Conservation (phyloP, 2,888 invertebrate genomes). For the Schrankia costaestrigalis region DNA sequence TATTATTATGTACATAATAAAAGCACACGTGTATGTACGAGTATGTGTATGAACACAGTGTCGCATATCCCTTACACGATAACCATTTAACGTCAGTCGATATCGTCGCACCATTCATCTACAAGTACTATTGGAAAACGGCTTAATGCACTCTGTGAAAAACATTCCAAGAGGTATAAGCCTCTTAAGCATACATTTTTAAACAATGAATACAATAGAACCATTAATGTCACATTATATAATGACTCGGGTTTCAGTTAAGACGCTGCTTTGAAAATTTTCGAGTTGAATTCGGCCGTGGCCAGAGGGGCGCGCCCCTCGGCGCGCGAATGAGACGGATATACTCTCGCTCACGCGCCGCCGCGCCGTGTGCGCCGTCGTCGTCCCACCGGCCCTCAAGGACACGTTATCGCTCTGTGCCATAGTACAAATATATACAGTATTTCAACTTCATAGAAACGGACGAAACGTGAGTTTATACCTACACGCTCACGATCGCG, state of each 20-base stretch:
- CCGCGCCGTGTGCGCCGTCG: no score
- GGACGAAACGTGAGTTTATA: no score
- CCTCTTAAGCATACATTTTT: slow-evolving; percentile 6
- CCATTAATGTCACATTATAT: slow-evolving; percentile 3
- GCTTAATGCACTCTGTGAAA: slow-evolving; percentile 22
- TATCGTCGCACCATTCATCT: slow-evolving; percentile 1
- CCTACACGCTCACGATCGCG: no score
- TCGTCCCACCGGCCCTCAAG: no score
- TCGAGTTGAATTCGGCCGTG: no score
- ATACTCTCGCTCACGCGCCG: no score
- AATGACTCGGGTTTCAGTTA: background rate
- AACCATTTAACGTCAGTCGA: background rate
- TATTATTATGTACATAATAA: no score
- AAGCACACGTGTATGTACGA: background rate
- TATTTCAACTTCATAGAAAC: no score
- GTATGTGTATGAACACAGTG: slow-evolving; percentile 1
- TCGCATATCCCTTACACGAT: background rate
- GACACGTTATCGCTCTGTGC: no score
- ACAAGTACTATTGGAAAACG: slow-evolving; percentile 11
- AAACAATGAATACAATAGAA: slow-evolving; percentile 7
- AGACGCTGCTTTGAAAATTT: background rate
- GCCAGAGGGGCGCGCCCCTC: no score
- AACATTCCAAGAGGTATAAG: slow-evolving; percentile 18
- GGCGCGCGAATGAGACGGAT: no score
- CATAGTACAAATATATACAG: no score